A percentile compares a stretch with the other conserved stretches of the same genome.
Evolutionary conservation across 2,888 invertebrate species (phyloP).

Genomic region (Spodoptera littoralis): DNA sequence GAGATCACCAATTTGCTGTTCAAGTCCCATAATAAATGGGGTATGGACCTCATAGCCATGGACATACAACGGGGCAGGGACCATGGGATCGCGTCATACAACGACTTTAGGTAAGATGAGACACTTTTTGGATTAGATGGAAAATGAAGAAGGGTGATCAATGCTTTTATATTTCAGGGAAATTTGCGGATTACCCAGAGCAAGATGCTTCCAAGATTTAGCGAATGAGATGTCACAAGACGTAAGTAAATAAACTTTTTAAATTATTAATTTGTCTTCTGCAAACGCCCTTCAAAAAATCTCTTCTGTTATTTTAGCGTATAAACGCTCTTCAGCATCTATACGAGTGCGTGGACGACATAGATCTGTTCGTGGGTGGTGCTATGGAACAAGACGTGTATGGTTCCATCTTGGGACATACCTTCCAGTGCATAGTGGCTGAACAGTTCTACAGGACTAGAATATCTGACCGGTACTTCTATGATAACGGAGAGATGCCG

Average conservation of each 20-base stretch:
- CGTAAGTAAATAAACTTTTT: slow-evolving; percentile 76
- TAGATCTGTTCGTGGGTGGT: slow-evolving; percentile 96
- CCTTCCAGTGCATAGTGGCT: slow-evolving; percentile 95
- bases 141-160: background rate
- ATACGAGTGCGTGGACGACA: slow-evolving; percentile 94
- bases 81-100: slow-evolving; percentile 90
- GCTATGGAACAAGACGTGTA: slow-evolving; percentile 93
- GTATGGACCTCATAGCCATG: slow-evolving; percentile 90
- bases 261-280: background rate
- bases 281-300: background rate
- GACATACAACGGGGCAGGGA: slow-evolving; percentile 91
- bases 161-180: slow-evolving; percentile 87
- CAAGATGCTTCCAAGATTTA: slow-evolving; percentile 91
- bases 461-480: slow-evolving; percentile 96
- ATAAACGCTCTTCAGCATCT: slow-evolving; percentile 90
- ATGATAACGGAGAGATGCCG: slow-evolving; percentile 91
- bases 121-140: background rate
- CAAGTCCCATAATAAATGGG: slow-evolving; percentile 82
- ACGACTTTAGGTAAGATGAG: slow-evolving; percentile 86
- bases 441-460: slow-evolving; percentile 96
- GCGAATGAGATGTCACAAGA: slow-evolving; percentile 90
- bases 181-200: slow-evolving; percentile 92
- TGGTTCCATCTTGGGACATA: slow-evolving; percentile 95
- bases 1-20: slow-evolving; percentile 85
- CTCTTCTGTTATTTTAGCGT: slow-evolving; percentile 79